Conservation (phyloP, 2,113 vertebrate genomes). For the Monopterus albus region DNA sequence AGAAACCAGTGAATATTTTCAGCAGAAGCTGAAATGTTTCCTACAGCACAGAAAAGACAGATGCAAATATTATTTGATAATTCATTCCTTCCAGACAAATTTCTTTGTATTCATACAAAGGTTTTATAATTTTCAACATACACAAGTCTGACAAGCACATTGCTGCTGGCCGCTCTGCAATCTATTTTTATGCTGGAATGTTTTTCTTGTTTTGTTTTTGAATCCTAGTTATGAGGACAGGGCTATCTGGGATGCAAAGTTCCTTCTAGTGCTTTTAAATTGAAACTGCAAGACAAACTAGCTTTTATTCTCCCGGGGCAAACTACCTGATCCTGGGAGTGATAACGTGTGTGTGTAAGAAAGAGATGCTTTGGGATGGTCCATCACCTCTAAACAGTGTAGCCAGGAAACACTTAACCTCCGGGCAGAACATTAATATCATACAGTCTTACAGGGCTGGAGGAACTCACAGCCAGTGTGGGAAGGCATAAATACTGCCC, state of each 20-base stretch:
- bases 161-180: neutral
- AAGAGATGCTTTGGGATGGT: slow-evolving; percentile 3
- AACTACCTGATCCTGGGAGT: neutral
- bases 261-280: slow-evolving; percentile 5
- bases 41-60: neutral
- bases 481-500: slow-evolving; percentile 29
- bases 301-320: slow-evolving; percentile 5
- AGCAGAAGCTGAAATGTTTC: too few species aligned
- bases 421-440: slow-evolving; percentile 37
- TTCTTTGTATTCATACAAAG: slow-evolving; percentile 1
- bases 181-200: neutral
- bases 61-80: neutral
- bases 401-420: slow-evolving; percentile 52
- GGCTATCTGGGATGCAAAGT: neutral
- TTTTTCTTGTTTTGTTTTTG: slow-evolving; percentile 12
- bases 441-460: slow-evolving; percentile 24
- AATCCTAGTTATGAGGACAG: neutral
- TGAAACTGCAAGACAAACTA: slow-evolving; percentile 23
- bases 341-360: neutral
- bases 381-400: slow-evolving; percentile 21
- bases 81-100: too few species aligned
- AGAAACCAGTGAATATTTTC: too few species aligned
- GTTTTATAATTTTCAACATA: neutral
- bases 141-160: neutral
- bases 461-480: slow-evolving; percentile 19